Percentiles rank a stretch among this genome's conserved stretches.
phyloP scores from a whole-genome alignment of 2,888 invertebrate genomes.

The Cryptophagus acutangulus region DNA sequence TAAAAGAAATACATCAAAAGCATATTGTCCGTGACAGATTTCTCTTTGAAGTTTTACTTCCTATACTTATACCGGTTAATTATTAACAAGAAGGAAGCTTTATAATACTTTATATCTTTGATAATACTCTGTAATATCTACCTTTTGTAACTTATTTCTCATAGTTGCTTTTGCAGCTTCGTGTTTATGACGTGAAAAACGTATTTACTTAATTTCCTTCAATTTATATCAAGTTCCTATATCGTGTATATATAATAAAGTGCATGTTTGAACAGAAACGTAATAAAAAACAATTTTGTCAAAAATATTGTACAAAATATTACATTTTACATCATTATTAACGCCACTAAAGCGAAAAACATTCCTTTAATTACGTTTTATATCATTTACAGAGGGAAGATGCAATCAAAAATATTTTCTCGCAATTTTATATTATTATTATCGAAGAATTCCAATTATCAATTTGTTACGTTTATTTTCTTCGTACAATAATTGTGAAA shows the following conservation, averaged over 20 bases:
- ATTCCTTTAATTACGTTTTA: no score
- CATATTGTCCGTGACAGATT: constrained; percentile 46
- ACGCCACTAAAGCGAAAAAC: no score
- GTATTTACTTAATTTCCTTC: constrained; percentile 20
- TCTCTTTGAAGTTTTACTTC: constrained; percentile 45
- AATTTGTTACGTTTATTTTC: no score
- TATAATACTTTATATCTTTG: constrained; percentile 37
- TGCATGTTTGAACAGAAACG: no score
- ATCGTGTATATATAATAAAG: constrained; percentile 11
- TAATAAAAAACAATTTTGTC: no score
- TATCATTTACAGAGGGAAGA: no score
- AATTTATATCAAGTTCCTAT: constrained; percentile 18
- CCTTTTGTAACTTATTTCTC: constrained; percentile 23
- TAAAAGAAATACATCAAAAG: constrained; percentile 41
- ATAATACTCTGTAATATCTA: constrained; percentile 36
- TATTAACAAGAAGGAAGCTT: constrained; percentile 45
- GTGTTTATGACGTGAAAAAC: constrained; percentile 26
- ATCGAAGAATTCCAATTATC: no score
- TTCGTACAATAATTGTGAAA: no score
- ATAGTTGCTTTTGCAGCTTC: constrained; percentile 7
- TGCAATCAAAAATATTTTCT: no score
- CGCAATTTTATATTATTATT: no score
- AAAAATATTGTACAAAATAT: no score
- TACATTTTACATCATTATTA: no score
- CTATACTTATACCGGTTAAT: constrained; percentile 46